Base-by-base conservation (phyloP, 2,888 invertebrate genomes). In the Lasioglossum villosulum region DNA sequence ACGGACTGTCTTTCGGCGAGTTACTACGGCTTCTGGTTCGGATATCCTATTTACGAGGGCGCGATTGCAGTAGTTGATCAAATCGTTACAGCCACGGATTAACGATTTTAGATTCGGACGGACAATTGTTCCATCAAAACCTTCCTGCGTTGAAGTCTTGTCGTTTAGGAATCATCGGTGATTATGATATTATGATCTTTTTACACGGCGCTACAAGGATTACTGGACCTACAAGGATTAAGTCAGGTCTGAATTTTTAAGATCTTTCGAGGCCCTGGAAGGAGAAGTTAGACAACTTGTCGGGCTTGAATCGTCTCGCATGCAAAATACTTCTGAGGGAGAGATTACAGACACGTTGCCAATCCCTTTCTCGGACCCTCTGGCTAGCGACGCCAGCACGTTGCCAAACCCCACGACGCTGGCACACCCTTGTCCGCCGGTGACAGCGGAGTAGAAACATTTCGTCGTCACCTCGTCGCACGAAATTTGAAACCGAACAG, bases 401-500 rank as follows among this genome's bases (percentile, higher is more conserved):
- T 59, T 66, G 75, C 52, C 45, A 66, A 14, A 45, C 37, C 70
- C 66, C 74, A 45, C 71, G 45, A 14, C 63, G 48, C 30, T 59
- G 73, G 71, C 78, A 80, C 83, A 86, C 90, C 90, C 89, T 84
- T 83, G 83, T 78, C 48, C 74, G 23, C 37, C 63, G 45, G 48
- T 84, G 89, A 84, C 89, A 82, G 81, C 80, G 48, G 75, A 63
- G 81, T 74, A 68, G 88, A 88, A 88, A 85, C 87, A 86, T 90
- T 89, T 90, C 87, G 86, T 89, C 90, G 82, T 89, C 90, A 78
- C 87, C 86, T 90, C 63, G 81, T 30, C 39, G 52, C 68, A 16
- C 48, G 89, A 85, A 92, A 93, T 88, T 87, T 68, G 92, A 93
- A 85, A 87, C 89, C 81, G 78, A 89, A 90, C 92, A 93, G 92